These are phyloP conservation scores for Mesoclemmys tuberculata DNA, from an alignment of 2,113 vertebrate species.

Conservation along the genomic window DNA sequence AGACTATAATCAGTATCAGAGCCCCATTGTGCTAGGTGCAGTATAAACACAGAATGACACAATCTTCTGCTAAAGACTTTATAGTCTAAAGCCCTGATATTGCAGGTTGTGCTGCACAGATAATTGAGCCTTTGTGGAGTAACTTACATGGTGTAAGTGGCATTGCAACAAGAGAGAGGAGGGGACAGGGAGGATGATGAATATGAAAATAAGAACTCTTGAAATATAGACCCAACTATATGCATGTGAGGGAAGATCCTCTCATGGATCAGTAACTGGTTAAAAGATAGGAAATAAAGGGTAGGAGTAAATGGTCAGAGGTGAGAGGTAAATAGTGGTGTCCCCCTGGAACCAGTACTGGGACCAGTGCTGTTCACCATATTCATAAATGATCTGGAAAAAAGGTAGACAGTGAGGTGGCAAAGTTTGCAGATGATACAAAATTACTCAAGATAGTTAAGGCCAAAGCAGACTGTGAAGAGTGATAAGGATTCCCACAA, in stretches of 20 bases:
- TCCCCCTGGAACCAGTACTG: not conserved
- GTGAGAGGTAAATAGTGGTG: not conserved
- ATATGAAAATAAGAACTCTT: not conserved
- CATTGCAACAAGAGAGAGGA: not conserved
- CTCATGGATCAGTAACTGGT: not conserved
- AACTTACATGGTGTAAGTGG: not conserved
- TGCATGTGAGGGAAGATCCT: not conserved
- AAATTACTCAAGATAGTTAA: not conserved
- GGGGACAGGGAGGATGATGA: not conserved
- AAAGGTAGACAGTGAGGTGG: not conserved
- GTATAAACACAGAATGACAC: not conserved
- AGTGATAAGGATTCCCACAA: not conserved
- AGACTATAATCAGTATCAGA: not conserved
- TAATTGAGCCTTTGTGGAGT: not conserved
- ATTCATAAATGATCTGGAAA: not conserved
- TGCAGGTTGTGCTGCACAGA: rapidly evolving
- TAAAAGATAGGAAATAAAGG: not conserved
- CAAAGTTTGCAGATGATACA: not conserved
- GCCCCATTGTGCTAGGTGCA: not conserved
- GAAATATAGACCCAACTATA: not conserved
- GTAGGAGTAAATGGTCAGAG: not conserved
- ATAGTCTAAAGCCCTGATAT: not conserved
- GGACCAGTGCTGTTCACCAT: not conserved
- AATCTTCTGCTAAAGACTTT: not conserved
- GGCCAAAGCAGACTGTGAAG: not conserved